Percentiles rank a stretch among this genome's conserved stretches.
phyloP scores from a whole-genome alignment of 2,888 invertebrate genomes.

The Drosophila barbarae region DNA sequence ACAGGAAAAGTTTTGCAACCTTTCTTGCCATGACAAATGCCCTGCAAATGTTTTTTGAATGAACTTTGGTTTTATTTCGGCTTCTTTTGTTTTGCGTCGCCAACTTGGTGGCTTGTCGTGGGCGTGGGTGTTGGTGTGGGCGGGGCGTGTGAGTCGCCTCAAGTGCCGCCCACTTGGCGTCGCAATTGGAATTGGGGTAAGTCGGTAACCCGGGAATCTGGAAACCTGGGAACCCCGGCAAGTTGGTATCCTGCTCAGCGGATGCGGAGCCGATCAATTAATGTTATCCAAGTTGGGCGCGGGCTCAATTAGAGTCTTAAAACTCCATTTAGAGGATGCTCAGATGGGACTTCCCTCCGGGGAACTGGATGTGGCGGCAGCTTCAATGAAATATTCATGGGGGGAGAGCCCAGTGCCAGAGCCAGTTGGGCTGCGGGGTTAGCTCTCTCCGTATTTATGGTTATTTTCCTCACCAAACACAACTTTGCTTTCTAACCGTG shows the following conservation, averaged over 20 bases:
- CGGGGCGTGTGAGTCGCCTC: conserved; percentile 12
- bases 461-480: conserved; percentile 41
- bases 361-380: conserved; percentile 18
- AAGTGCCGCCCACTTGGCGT: conserved; percentile 27
- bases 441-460: conserved; percentile 35
- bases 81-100: conserved; percentile 32
- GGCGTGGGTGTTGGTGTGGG: not conserved
- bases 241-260: conserved; percentile 7
- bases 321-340: conserved; percentile 38
- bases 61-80: conserved; percentile 46
- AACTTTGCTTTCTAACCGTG: conserved; percentile 41
- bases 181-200: conserved; percentile 5
- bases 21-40: conserved; percentile 43
- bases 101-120: conserved; percentile 22
- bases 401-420: conserved; percentile 4
- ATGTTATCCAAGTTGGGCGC: conserved; percentile 29
- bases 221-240: not conserved
- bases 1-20: conserved; percentile 37
- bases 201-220: conserved; percentile 4
- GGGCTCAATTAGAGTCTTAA: conserved; percentile 43
- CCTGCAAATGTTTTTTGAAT: conserved; percentile 44
- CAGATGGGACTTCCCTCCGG: conserved; percentile 7
- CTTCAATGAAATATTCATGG: conserved; percentile 37
- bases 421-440: conserved; percentile 3
- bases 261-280: conserved; percentile 31